phyloP scores from a whole-genome alignment of 2,888 invertebrate genomes.

The Parasteatoda lunata region DNA sequence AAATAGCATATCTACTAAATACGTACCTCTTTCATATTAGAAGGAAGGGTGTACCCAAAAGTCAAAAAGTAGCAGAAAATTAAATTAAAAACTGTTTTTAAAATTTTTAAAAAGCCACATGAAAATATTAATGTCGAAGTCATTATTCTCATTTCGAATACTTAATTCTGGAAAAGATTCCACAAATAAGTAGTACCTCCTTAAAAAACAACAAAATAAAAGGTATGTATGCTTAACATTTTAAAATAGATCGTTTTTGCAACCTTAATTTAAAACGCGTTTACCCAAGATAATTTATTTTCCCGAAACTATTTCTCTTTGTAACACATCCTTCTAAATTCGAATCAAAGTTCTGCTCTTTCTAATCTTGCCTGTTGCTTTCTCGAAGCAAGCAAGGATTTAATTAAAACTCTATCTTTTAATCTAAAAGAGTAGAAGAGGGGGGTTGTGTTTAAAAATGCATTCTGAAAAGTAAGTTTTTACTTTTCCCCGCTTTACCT shows the following conservation, averaged over 20 bases:
- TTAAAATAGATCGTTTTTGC: background rate
- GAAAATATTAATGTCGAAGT: too few species aligned
- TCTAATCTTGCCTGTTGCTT: constrained; percentile 30
- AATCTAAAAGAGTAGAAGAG: constrained; percentile 20
- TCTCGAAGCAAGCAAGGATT: constrained; percentile 34
- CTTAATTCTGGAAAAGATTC: too few species aligned
- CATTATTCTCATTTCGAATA: too few species aligned
- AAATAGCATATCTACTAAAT: too few species aligned
- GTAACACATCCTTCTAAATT: background rate
- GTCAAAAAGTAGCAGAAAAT: too few species aligned
- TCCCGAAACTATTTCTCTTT: background rate
- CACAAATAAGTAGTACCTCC: too few species aligned
- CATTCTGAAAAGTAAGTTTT: constrained; percentile 44
- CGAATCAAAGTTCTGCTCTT: constrained; percentile 31
- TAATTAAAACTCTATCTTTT: constrained; percentile 66
- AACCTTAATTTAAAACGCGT: constrained; percentile 15
- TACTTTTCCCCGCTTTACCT: constrained; percentile 31
- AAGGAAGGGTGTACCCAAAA: too few species aligned
- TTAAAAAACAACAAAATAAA: too few species aligned
- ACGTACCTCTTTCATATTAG: too few species aligned
- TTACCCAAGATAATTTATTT: constrained; percentile 23
- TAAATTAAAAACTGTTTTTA: too few species aligned
- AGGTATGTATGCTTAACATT: too few species aligned
- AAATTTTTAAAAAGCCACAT: too few species aligned
- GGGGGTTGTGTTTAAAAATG: constrained; percentile 47